Conservation (phyloP, 2,113 vertebrate genomes). For the human (Homo sapiens) region GRCh38 chr18:22126001-22126500, state of each 20-base stretch:
- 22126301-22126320: background rate
- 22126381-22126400: background rate
- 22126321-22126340: background rate
- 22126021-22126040: too few species aligned
- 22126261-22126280: background rate
- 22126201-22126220: too few species aligned
- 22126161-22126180: too few species aligned
- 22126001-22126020: too few species aligned
- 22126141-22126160: too few species aligned
- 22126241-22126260: background rate
- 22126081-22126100: rapidly evolving
- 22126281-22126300: background rate
- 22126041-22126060: too few species aligned
- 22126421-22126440: background rate
- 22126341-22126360: background rate
- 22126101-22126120: too few species aligned
- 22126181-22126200: too few species aligned
- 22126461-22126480: background rate
- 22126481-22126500: background rate
- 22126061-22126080: too few species aligned
- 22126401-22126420: background rate
- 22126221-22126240: too few species aligned
- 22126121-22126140: too few species aligned
- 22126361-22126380: background rate
- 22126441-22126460: background rate